A percentile compares a stretch with the other conserved stretches of the same genome.
phyloP scores from a whole-genome alignment of 2,888 invertebrate genomes.

The Pristionchus entomophagus region DNA sequence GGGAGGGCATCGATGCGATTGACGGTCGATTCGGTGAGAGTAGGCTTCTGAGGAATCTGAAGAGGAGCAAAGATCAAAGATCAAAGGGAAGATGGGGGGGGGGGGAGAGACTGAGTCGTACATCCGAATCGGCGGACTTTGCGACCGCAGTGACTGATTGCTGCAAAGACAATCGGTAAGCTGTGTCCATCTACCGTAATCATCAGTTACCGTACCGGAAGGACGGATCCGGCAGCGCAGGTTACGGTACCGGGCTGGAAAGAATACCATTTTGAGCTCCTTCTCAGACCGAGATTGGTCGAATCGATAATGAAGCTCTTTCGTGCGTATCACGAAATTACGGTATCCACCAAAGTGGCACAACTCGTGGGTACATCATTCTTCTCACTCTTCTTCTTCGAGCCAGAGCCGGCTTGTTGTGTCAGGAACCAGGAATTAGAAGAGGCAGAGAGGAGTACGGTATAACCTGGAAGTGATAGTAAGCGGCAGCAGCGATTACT shows the following conservation, averaged over 20 bases:
- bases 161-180: not conserved
- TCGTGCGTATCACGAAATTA: not conserved
- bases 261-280: too few species aligned
- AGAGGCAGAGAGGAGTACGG: not conserved
- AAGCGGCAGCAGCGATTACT: constrained; percentile 11
- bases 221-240: not conserved
- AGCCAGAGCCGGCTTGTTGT: not conserved
- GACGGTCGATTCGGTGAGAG: constrained; percentile 11
- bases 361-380: constrained; percentile 32
- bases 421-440: not conserved
- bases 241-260: constrained; percentile 38
- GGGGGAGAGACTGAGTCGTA: not conserved
- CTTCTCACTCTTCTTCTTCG: constrained; percentile 3
- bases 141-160: constrained; percentile 26
- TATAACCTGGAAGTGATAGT: constrained; percentile 30
- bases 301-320: not conserved
- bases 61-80: not conserved
- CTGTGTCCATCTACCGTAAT: not conserved
- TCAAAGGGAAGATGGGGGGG: too few species aligned
- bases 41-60: constrained; percentile 21
- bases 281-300: too few species aligned
- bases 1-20: constrained; percentile 28
- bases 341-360: not conserved
- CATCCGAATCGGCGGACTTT: constrained; percentile 22
- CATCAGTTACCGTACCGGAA: constrained; percentile 24